A percentile compares a stretch with the other conserved stretches of the same genome.
Conservation (phyloP, 2,888 invertebrate species). For the Geotrupes spiniger region DNA sequence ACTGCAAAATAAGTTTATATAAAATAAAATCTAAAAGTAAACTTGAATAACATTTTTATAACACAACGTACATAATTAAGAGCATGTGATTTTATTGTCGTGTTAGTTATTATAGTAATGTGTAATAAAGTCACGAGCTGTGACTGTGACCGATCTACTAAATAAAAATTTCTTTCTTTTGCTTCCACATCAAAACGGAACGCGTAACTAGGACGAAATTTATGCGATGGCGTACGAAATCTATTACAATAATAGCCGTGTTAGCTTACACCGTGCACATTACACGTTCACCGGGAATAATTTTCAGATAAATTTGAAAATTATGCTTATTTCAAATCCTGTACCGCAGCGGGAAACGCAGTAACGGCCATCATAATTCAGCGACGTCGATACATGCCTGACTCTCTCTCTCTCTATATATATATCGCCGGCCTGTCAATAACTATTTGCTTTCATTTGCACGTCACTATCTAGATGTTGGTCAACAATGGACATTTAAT, state of each 20-base stretch:
- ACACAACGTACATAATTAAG: no score
- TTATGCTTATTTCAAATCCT: constrained; percentile 22
- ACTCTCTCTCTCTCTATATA: no score
- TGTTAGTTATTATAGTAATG: no score
- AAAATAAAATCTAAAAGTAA: no score
- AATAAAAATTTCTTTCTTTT: no score
- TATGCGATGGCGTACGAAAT: constrained; percentile 1
- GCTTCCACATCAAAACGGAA: no score
- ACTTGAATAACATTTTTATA: no score
- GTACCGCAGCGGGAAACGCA: constrained; percentile 7
- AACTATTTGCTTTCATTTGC: constrained; percentile 10
- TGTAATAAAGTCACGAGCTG: no score
- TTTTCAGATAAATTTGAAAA: constrained; percentile 24
- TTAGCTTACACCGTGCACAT: constrained; percentile 11
- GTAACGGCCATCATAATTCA: constrained; percentile 10
- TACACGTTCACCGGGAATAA: constrained; percentile 16
- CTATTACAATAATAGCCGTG: constrained; percentile 19
- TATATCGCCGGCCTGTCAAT: constrained; percentile 9
- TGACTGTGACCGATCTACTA: no score
- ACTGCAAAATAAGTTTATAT: no score
- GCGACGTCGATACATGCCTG: constrained; percentile 4
- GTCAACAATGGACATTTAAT: constrained; percentile 5
- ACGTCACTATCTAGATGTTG: constrained; percentile 3
- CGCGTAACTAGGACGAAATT: no score
- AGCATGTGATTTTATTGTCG: no score